phyloP scores from a whole-genome alignment of 2,888 invertebrate genomes.

The Melangyna quadrimaculata region DNA sequence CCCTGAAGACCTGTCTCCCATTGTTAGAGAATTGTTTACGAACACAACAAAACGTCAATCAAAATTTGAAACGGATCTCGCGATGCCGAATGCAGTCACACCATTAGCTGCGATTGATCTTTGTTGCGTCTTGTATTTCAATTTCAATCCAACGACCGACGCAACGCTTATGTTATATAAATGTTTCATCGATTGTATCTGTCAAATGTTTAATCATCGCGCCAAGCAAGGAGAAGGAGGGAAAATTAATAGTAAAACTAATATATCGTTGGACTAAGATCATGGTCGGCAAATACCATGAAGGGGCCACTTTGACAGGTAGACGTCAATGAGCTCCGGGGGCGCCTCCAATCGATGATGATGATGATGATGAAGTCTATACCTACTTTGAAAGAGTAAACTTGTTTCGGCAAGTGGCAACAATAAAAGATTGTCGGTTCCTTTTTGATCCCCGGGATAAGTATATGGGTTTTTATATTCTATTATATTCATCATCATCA shows the following conservation, averaged over 20 bases:
- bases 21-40: conserved; percentile 48
- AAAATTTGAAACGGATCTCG: conserved; percentile 69
- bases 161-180: conserved; percentile 39
- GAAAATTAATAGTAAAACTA: conserved; percentile 67
- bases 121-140: conserved; percentile 27
- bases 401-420: conserved; percentile 67
- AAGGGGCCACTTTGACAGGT: conserved; percentile 43
- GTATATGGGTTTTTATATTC: conserved; percentile 69
- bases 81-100: conserved; percentile 56
- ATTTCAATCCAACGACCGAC: too few relatives aligned
- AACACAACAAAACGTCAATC: conserved; percentile 64
- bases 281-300: conserved; percentile 7
- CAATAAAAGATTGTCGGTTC: conserved; percentile 60
- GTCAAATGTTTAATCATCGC: conserved; percentile 69
- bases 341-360: conserved; percentile 59
- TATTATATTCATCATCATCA: conserved; percentile 69
- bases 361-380: conserved; percentile 23
- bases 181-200: conserved; percentile 50
- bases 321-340: conserved; percentile 49
- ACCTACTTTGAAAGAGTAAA: conserved; percentile 29
- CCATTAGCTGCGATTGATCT: conserved; percentile 66
- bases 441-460: conserved; percentile 65
- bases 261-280: conserved; percentile 48
- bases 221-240: background rate
- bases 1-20: conserved; percentile 30